Percentiles rank a stretch among this genome's conserved stretches.
phyloP scores from a whole-genome alignment of 2,888 invertebrate genomes.

The Heliconius hortense region DNA sequence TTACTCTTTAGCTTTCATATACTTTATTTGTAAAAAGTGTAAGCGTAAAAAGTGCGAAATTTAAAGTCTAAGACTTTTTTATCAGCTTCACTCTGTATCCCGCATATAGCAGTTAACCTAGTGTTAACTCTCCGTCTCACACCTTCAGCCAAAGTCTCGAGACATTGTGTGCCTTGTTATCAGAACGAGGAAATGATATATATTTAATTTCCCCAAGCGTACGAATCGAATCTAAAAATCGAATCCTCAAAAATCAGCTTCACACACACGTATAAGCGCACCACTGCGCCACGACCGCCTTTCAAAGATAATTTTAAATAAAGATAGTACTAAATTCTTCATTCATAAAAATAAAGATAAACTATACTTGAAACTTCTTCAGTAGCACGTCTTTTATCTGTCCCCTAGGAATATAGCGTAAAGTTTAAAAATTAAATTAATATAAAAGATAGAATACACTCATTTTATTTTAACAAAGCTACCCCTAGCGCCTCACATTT shows the following conservation, averaged over 20 bases:
- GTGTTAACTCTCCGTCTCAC: no score
- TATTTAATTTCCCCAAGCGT: no score
- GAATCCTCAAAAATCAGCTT: not conserved
- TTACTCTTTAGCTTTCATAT: no score
- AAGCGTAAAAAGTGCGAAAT: no score
- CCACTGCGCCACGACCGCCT: not conserved
- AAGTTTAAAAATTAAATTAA: slow-evolving; percentile 13
- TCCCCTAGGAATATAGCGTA: not conserved
- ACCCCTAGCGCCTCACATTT: slow-evolving; percentile 28
- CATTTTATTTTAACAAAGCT: slow-evolving; percentile 15
- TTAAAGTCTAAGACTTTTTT: no score
- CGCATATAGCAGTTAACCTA: no score
- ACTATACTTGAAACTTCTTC: not conserved
- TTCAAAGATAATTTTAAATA: not conserved
- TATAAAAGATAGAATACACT: slow-evolving; percentile 18
- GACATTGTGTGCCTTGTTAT: no score
- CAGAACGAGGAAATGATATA: no score
- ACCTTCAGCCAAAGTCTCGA: no score
- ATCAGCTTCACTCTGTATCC: no score
- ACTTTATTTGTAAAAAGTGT: no score
- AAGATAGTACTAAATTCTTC: not conserved
- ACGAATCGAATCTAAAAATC: not conserved
- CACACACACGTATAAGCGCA: no score
- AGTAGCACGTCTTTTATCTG: not conserved
- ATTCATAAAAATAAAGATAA: not conserved